Evolutionary conservation across 2,888 invertebrate species (phyloP), one percentile per base, ranked within the genome.

Genomic region (Ferdinandea cuprea): DNA sequence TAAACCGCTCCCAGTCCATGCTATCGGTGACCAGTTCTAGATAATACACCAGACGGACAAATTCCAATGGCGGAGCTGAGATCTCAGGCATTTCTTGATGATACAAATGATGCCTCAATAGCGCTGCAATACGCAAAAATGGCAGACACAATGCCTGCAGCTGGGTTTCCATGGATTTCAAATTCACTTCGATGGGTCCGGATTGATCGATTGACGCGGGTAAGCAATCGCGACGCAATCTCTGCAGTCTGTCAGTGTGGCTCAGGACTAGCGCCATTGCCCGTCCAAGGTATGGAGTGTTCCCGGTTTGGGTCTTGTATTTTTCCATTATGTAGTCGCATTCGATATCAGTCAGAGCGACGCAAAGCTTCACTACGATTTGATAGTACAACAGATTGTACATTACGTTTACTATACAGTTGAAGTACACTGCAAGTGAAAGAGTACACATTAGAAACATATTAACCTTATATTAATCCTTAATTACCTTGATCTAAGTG

Each of bases 371-470:
- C 65, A 95, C 93, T 85, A 97, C 93, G 54, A 97, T 95, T 93
- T 98, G 98, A 90, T 98, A 95, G 92, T 96, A 97, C 79, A 95
- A 92, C 85, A 98, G 93, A 90, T 98, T 96, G 92, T 96, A 98
- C 85, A 98, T 93, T 85, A 96, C 94, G 89, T 96, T 95, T 1
- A 98, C 96, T 87, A 98, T 94, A 89, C 95, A 95, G 0, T 95
- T 95, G 91, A 96, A 98, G 90, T 97, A 97, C 61, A 95, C 98
- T 97, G 92, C 1, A 92, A 92, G 71, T 85, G 78, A 84, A 79
- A 19, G 21, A 44, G 3, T 15, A 58, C 7, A 35, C 32, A 9
- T 35, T 44, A 32, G 7, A 35, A 13, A 1, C 42, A 6, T 13
- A 6, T 1, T 19, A 11, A 5, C 30, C 9, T n/a, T 1, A 3